Evolutionary conservation across 2,888 invertebrate genomes (phyloP).

Genomic region (Eupithecia insigniata): DNA sequence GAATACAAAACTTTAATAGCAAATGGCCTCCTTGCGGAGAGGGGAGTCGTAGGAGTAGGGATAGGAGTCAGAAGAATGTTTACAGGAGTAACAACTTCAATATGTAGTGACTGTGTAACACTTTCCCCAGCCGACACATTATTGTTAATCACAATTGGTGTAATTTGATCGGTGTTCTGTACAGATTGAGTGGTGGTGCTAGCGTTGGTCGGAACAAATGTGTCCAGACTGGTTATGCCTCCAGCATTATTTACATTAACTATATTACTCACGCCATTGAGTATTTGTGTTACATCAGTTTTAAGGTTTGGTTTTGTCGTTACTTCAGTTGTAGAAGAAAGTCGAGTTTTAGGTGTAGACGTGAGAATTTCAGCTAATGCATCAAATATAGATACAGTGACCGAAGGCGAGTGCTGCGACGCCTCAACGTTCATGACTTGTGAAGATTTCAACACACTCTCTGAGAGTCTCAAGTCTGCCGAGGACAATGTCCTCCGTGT

Average conservation of each 20-base stretch:
- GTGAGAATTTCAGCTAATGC: conserved; percentile 85
- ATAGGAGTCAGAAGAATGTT: conserved; percentile 61
- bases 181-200: conserved; percentile 79
- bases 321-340: conserved; percentile 76
- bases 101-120: conserved; percentile 71
- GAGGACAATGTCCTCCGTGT: conserved; percentile 79
- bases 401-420: conserved; percentile 82
- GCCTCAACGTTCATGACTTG: conserved; percentile 83
- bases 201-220: conserved; percentile 58
- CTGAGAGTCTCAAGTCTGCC: conserved; percentile 79
- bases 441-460: conserved; percentile 76
- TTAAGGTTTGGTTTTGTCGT: conserved; percentile 66
- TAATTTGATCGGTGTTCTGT: conserved; percentile 75
- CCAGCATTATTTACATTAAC: conserved; percentile 79
- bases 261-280: conserved; percentile 82
- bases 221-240: conserved; percentile 67
- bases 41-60: conserved; percentile 69
- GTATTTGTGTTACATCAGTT: conserved; percentile 72
- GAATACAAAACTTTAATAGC: conserved; percentile 80
- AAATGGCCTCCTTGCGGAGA: conserved; percentile 79
- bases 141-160: conserved; percentile 82
- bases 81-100: conserved; percentile 64
- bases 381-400: conserved; percentile 85
- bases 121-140: conserved; percentile 73
- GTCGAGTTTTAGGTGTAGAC: conserved; percentile 78